Percentiles rank a stretch among this genome's conserved stretches.
These are phyloP conservation scores for Pithys albifrons DNA, from an alignment of 2,113 vertebrate genomes.

Conservation along the genomic window DNA sequence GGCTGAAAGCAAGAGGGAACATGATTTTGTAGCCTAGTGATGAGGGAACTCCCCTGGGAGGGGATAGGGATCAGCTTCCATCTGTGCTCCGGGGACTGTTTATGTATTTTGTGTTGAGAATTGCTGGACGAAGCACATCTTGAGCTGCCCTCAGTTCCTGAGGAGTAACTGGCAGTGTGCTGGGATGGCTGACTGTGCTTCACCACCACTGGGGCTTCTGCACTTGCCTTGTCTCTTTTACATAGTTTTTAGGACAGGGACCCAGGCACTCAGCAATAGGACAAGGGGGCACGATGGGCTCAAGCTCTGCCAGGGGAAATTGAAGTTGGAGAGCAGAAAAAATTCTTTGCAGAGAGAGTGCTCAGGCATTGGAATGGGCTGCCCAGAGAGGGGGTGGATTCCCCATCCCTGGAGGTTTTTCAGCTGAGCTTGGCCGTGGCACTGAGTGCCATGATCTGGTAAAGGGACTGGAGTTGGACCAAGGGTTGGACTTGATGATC, in stretches of 20 bases:
- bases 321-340: too few relatives aligned
- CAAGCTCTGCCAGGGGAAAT: too few relatives aligned
- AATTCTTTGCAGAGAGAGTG: too few relatives aligned
- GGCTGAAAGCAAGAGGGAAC: constrained; percentile 53
- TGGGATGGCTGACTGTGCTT: not conserved
- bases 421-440: too few relatives aligned
- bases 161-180: not conserved
- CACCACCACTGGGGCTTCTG: not conserved
- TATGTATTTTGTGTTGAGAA: constrained; percentile 28
- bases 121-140: not conserved
- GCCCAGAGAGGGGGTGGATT: too few relatives aligned
- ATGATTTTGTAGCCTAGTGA: constrained; percentile 39
- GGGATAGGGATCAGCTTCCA: constrained; percentile 19
- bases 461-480: too few relatives aligned
- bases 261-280: not conserved
- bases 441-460: too few relatives aligned
- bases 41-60: constrained; percentile 67
- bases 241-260: not conserved
- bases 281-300: too few relatives aligned
- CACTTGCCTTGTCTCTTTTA: not conserved
- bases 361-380: too few relatives aligned
- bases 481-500: too few relatives aligned
- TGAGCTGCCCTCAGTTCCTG: not conserved
- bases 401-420: too few relatives aligned
- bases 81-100: constrained; percentile 56